Conservation (phyloP, 2,113 vertebrate genomes). For the Danionella cerebrum region DNA sequence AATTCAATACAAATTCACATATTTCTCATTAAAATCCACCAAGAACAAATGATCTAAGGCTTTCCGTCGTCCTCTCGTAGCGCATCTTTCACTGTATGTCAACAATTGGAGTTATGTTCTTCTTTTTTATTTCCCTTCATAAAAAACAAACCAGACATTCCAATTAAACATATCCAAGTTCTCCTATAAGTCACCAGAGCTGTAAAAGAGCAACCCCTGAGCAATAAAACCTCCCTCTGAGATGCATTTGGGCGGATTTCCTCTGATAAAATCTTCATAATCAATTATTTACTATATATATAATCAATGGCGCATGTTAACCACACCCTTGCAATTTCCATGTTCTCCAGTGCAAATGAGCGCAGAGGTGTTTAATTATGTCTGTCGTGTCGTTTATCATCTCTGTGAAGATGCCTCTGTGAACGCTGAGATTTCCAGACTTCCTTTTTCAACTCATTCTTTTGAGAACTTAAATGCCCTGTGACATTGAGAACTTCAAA, state of each 20-base stretch:
- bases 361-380: slow-evolving; percentile 6
- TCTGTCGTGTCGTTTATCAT: slow-evolving; percentile 33
- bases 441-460: slow-evolving; percentile 31
- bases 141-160: background rate
- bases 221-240: background rate
- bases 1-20: background rate
- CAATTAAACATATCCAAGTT: background rate
- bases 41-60: background rate
- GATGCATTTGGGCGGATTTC: background rate
- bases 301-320: slow-evolving; percentile 21
- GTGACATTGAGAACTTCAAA: slow-evolving; percentile 65
- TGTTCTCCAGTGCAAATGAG: slow-evolving; percentile 35
- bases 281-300: background rate
- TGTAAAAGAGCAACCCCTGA: background rate
- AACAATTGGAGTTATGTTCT: background rate
- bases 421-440: slow-evolving; percentile 3
- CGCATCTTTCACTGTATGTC: background rate
- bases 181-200: background rate
- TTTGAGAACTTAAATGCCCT: slow-evolving; percentile 48
- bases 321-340: slow-evolving; percentile 27
- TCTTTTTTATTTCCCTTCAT: background rate
- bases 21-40: background rate
- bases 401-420: slow-evolving; percentile 20
- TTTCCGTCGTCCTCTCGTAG: background rate
- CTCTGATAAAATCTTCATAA: slow-evolving; percentile 2